These are phyloP conservation scores for Tetragnatha montana DNA, from an alignment of 2,888 invertebrate species.

Conservation along the genomic window DNA sequence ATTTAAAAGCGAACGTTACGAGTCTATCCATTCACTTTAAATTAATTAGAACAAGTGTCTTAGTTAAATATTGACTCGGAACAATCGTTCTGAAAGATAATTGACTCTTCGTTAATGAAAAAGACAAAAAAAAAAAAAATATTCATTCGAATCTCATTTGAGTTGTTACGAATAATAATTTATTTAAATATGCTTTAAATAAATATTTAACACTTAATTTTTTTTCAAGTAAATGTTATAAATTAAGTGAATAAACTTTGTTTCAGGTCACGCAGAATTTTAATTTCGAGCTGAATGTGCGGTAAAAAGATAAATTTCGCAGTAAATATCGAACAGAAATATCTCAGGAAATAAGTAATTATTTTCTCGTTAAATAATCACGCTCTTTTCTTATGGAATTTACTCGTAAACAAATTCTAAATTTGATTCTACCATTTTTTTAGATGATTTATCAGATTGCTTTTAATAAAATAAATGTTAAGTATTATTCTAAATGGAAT, in stretches of 20 bases:
- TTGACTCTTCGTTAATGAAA: not conserved
- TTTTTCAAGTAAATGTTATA: not conserved
- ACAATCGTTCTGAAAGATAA: not conserved
- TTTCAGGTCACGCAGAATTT: not conserved
- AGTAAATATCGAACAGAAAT: no score
- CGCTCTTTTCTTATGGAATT: no score
- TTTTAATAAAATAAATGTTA: no score
- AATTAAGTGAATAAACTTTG: not conserved
- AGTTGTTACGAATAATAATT: not conserved
- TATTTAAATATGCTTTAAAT: not conserved
- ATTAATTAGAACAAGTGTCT: not conserved
- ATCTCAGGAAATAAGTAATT: no score
- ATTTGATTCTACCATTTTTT: no score
- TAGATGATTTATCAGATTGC: no score
- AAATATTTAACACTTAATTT: not conserved
- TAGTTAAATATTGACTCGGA: not conserved
- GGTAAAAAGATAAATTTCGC: no score
- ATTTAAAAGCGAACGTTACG: not conserved
- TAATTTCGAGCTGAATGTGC: not conserved
- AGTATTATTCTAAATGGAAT: no score
- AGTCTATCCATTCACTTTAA: not conserved
- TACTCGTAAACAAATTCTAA: no score
- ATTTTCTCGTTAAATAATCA: no score
- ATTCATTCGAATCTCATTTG: not conserved
- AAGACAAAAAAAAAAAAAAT: not conserved